These are phyloP conservation scores for Spea multiplicata DNA, from an alignment of 2,113 vertebrate species.

Conservation along the genomic window DNA sequence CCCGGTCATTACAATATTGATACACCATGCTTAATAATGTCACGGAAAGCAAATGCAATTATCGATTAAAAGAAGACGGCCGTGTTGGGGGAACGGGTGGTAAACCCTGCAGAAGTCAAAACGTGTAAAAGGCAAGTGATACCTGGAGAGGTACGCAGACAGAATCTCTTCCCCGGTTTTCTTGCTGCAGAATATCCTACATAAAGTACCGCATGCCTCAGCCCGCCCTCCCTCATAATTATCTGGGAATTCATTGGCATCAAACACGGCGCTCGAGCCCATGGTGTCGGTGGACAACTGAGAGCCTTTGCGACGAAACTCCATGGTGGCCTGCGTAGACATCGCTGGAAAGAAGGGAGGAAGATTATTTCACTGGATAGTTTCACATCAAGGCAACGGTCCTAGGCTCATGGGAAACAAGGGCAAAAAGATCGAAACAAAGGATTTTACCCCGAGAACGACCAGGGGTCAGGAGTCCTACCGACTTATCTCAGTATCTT, in stretches of 20 bases:
- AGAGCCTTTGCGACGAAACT: constrained; percentile 88
- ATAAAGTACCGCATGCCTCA: constrained; percentile 92
- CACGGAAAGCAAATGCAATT: no score
- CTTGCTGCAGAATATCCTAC: constrained; percentile 98
- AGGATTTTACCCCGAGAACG: no score
- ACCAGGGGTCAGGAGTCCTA: no score
- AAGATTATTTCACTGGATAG: constrained; percentile 56
- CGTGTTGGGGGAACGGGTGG: no score
- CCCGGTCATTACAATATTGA: no score
- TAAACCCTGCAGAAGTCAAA: no score
- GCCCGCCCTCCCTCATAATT: constrained; percentile 94
- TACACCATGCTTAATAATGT: no score
- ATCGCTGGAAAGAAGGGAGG: constrained; percentile 76
- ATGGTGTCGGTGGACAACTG: constrained; percentile 93
- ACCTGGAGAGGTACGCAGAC: constrained; percentile 96
- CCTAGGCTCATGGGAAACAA: constrained; percentile 75
- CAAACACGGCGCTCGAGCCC: constrained; percentile 88
- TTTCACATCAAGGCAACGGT: constrained; percentile 45
- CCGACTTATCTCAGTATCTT: no score
- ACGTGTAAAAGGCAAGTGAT: constrained; percentile 19
- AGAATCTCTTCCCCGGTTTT: constrained; percentile 96
- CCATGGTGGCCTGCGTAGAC: constrained; percentile 85
- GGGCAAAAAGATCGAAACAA: constrained; percentile 80
- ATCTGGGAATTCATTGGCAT: constrained; percentile 89
- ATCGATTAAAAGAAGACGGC: no score